Conservation (phyloP, 2,113 vertebrate species). For the Caracal caracal region DNA sequence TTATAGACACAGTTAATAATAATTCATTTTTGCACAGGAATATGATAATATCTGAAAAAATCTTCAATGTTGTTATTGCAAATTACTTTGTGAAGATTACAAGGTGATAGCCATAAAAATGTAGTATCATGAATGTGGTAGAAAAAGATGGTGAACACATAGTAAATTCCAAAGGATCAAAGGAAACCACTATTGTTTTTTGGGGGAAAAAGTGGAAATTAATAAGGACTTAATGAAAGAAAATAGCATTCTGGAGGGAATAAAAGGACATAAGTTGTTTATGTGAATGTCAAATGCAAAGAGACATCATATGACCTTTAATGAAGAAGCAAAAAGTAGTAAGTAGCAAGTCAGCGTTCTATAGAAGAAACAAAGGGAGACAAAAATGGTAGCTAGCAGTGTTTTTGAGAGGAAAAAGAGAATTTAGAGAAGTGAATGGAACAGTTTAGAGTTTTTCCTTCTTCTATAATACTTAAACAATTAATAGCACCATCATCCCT, state of each 20-base stretch:
- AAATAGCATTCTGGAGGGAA: background rate
- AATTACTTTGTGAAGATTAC: background rate
- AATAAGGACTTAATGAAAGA: conserved; percentile 50
- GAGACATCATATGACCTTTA: conserved; percentile 31
- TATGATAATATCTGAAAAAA: background rate
- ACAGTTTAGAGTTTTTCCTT: background rate
- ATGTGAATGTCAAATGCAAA: conserved; percentile 42
- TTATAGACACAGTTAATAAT: background rate
- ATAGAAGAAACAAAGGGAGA: background rate
- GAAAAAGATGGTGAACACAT: background rate
- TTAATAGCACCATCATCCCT: background rate
- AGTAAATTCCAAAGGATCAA: background rate
- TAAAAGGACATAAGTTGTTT: conserved; percentile 36
- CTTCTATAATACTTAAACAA: background rate
- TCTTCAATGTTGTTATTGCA: background rate
- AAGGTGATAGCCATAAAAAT: background rate
- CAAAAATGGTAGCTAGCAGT: background rate
- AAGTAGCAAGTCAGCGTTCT: background rate
- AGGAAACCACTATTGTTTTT: background rate
- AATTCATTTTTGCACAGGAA: background rate
- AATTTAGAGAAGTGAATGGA: background rate
- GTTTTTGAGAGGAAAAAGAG: background rate
- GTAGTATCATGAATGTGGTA: background rate
- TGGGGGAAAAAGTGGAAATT: background rate
- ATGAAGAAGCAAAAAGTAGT: conserved; percentile 8